phyloP scores from a whole-genome alignment of 2,113 vertebrate species.

The Rana temporaria region DNA sequence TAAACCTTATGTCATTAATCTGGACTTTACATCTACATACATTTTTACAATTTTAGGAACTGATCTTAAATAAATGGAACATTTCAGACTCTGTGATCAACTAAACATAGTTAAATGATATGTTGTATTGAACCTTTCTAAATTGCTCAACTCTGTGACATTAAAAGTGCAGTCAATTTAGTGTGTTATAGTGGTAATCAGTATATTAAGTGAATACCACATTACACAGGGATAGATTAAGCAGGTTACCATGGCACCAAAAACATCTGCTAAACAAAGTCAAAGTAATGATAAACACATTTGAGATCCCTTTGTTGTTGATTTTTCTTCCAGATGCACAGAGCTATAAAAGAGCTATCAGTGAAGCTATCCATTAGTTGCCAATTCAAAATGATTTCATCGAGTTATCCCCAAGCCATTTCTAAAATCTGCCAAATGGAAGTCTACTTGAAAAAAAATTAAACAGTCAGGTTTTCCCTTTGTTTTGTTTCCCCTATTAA shows the following conservation, averaged over 20 bases:
- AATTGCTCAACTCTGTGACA: conserved; percentile 5
- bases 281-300: conserved; percentile 46
- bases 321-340: conserved; percentile 36
- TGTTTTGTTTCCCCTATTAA: conserved; percentile 18
- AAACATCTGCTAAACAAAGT: conserved; percentile 16
- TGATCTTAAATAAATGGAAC: background rate
- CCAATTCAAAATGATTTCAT: conserved; percentile 49
- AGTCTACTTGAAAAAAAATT: conserved; percentile 11
- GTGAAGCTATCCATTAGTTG: conserved; percentile 22
- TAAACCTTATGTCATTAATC: no score
- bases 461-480: conserved; percentile 20
- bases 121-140: background rate
- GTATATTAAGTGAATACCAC: conserved; percentile 31
- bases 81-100: background rate
- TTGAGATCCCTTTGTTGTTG: conserved; percentile 31
- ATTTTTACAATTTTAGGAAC: no score
- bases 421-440: conserved; percentile 33
- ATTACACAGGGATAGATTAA: conserved; percentile 30
- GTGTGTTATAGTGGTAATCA: conserved; percentile 5
- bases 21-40: no score
- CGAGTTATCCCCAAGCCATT: conserved; percentile 27
- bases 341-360: conserved; percentile 17
- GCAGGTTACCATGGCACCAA: conserved; percentile 8
- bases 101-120: background rate
- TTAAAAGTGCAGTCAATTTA: conserved; percentile 22